Percentiles rank a stretch among this genome's conserved stretches.
Evolutionary conservation across 2,888 invertebrate genomes (phyloP).

Genomic region (Patella pellucida): DNA sequence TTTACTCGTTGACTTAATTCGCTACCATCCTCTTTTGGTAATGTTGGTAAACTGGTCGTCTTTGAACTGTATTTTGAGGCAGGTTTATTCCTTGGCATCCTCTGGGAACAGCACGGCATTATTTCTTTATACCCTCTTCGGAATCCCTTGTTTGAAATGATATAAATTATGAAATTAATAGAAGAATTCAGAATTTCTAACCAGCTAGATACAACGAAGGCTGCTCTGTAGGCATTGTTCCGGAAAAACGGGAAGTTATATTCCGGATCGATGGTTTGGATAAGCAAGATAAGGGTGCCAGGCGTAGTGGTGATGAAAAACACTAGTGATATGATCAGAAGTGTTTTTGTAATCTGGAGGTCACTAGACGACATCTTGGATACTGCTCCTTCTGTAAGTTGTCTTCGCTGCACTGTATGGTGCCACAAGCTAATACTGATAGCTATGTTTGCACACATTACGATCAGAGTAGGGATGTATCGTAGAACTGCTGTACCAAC

Average conservation of each 20-base stretch:
- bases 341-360: neutral
- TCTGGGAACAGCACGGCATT: neutral
- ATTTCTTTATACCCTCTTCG: neutral
- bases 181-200: neutral
- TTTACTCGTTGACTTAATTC: no score
- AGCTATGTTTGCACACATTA: neutral
- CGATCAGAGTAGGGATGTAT: neutral
- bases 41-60: no score
- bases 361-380: neutral
- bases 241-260: slow-evolving; percentile 1
- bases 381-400: neutral
- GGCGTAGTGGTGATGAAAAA: neutral
- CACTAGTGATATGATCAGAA: neutral
- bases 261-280: neutral
- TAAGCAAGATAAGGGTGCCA: neutral
- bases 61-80: no score
- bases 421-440: neutral
- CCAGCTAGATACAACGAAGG: neutral
- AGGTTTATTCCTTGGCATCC: no score
- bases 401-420: neutral
- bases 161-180: neutral
- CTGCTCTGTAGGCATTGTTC: neutral
- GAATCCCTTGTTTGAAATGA: neutral
- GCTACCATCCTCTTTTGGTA: no score
- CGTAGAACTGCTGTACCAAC: neutral